Base-by-base conservation (phyloP, 2,888 invertebrate genomes). In the Sthenelais limicola region DNA sequence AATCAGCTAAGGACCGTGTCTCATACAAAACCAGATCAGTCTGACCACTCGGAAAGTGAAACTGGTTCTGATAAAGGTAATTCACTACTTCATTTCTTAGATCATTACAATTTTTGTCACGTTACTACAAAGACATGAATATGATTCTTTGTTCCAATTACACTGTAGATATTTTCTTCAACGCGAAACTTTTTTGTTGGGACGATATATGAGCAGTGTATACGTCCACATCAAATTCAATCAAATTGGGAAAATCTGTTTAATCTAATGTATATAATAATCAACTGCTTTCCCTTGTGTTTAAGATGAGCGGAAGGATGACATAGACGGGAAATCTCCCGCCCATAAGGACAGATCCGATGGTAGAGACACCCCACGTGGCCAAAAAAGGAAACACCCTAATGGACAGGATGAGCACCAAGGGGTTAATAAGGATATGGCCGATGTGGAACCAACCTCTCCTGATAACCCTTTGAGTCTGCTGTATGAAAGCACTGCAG, bases 1-100 rank as follows among this genome's bases (percentile, higher is more conserved):
- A 96, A 95, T 87, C 97, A 97, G 89, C 88, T 82, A 73, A 75
- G 77, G n/a, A 77, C 96, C 85, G 77, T 78, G 48, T 72, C 70
- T 18, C 74, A 71, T 33, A 54, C 52, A 5, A 78, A 78, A 4
- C 73, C 76, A 18, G 80, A 82, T 67, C 74, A 73, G 24, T 76
- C 80, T 5, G 79, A 80, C 48, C 77, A 80, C 70, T 77, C 77
- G 7, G 80, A 79, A 38, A 75, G 76, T 58, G 80, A 81, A 30
- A 67, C 66, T 3, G 77, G 76, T 0, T 72, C 75, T 30, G 76
- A 77, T 54, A 71, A 67, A 73, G 78, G 78, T 78, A 58, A 33
- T 12, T n/a, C n/a, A n/a, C n/a, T n/a, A n/a, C n/a, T n/a, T n/a
- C n/a, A n/a, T n/a, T n/a, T n/a, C n/a, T n/a, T n/a, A n/a, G n/a